Evolutionary conservation across 64 coral and sea anemone genomes (phyloP).

Genomic region (Catalaphyllia jardinei): DNA sequence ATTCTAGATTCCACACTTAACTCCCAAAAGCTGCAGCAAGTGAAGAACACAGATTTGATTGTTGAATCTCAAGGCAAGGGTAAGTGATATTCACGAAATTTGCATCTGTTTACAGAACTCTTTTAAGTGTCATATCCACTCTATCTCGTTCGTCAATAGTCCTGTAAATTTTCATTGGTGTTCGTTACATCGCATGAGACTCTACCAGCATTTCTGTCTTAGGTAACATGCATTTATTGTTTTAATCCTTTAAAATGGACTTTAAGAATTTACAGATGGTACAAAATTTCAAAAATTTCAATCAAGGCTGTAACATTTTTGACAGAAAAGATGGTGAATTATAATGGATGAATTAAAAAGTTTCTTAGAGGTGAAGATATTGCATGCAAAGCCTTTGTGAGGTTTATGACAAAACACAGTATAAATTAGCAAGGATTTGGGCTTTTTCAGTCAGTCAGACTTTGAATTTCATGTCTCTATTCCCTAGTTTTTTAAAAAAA

Average conservation of each 20-base stretch:
- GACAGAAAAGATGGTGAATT: too few species aligned
- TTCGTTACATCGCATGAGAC: not conserved
- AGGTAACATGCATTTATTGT: not conserved
- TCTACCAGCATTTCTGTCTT: not conserved
- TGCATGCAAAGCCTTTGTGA: too few species aligned
- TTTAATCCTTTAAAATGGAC: not conserved
- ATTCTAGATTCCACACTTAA: constrained; percentile 38
- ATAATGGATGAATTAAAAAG: too few species aligned
- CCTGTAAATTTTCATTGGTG: not conserved
- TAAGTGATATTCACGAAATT: not conserved
- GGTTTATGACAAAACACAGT: too few species aligned
- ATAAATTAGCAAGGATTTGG: too few species aligned
- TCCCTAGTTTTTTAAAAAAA: too few species aligned
- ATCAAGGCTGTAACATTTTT: too few species aligned
- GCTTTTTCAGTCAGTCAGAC: too few species aligned
- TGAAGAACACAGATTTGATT: constrained; percentile 9
- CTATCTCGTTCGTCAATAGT: not conserved
- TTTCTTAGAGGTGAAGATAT: too few species aligned
- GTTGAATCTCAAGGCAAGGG: not conserved
- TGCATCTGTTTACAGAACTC: constrained; percentile 12
- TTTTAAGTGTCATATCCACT: not conserved
- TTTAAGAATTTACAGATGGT: not conserved
- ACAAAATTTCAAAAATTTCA: too few species aligned
- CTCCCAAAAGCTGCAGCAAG: constrained; percentile 22
- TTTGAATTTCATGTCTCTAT: too few species aligned